These are phyloP conservation scores for Pseudachorutes palmiensis DNA, from an alignment of 1,140 invertebrate genomes.

Conservation along the genomic window DNA sequence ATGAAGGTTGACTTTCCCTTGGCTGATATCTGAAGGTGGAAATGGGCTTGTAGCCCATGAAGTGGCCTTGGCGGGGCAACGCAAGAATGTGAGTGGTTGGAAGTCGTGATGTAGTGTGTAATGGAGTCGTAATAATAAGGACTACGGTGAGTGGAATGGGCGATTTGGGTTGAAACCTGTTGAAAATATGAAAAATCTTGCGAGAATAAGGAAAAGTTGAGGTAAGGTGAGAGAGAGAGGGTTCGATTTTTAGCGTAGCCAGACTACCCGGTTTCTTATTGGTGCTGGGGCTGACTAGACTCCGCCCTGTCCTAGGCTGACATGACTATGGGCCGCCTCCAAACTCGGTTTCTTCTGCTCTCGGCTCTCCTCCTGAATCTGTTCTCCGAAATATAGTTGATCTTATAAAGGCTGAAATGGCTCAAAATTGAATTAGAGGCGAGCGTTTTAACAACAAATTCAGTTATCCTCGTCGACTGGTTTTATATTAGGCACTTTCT, in stretches of 20 bases:
- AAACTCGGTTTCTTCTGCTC: constrained; percentile 14
- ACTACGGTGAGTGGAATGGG: constrained; percentile 19
- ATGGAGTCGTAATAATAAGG: constrained; percentile 23
- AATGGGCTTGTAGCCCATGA: too few relatives aligned
- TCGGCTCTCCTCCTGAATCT: constrained; percentile 16
- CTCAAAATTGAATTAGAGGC: constrained; percentile 40
- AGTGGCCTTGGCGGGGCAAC: too few relatives aligned
- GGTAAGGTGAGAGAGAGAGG: constrained; percentile 17
- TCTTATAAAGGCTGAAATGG: constrained; percentile 39
- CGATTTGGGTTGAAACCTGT: constrained; percentile 31
- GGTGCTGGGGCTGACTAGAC: constrained; percentile 5
- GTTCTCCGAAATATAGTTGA: constrained; percentile 31
- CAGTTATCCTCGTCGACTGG: constrained; percentile 29
- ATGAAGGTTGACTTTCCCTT: too few relatives aligned
- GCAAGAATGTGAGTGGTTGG: too few relatives aligned
- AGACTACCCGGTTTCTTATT: constrained; percentile 12
- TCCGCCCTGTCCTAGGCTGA: constrained; percentile 19
- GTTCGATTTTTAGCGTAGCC: constrained; percentile 1
- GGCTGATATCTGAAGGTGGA: too few relatives aligned
- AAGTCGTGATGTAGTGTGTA: constrained; percentile 14
- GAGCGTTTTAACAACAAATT: constrained; percentile 39
- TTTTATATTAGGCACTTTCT: not conserved
- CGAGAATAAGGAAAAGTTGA: constrained; percentile 22
- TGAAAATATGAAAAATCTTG: constrained; percentile 38
- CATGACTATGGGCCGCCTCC: constrained; percentile 4